A percentile compares a stretch with the other conserved stretches of the same genome.
These are phyloP conservation scores for Pelochelys cantorii DNA, from an alignment of 2,797 vertebrate species.

Conservation along the genomic window DNA sequence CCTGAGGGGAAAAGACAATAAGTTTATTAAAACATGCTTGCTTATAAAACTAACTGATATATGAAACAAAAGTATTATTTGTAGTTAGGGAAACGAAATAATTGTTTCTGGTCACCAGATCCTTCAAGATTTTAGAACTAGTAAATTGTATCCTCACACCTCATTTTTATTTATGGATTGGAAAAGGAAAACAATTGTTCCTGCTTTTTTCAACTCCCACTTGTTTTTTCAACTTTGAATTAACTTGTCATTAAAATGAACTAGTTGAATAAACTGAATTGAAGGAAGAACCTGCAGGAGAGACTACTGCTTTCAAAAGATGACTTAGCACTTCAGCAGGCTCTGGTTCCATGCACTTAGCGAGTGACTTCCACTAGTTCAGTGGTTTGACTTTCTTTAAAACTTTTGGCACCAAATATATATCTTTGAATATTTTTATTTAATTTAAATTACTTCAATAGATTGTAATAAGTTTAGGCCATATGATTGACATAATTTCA, in stretches of 20 bases:
- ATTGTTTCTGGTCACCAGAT: not conserved
- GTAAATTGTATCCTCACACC: not conserved
- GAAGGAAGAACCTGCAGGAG: not conserved
- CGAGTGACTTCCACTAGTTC: not conserved
- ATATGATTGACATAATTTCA: not conserved
- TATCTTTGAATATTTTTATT: not conserved
- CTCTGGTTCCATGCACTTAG: not conserved
- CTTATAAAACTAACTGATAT: not conserved
- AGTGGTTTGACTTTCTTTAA: not conserved
- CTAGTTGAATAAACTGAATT: not conserved
- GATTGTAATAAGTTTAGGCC: not conserved
- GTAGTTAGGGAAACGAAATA: not conserved
- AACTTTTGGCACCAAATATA: not conserved
- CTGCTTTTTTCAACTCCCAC: not conserved
- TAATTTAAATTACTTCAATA: not conserved
- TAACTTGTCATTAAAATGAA: not conserved
- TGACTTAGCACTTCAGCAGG: not conserved
- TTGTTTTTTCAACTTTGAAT: not conserved
- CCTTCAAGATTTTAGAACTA: not conserved
- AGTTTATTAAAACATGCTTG: not conserved
- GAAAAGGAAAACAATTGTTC: not conserved
- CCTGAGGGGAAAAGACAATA: too few species aligned
- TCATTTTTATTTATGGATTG: not conserved
- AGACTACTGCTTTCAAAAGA: not conserved
- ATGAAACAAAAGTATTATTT: not conserved